These are phyloP conservation scores for Amphiprion clarkii DNA, from an alignment of 2,797 vertebrate species.

Conservation along the genomic window DNA sequence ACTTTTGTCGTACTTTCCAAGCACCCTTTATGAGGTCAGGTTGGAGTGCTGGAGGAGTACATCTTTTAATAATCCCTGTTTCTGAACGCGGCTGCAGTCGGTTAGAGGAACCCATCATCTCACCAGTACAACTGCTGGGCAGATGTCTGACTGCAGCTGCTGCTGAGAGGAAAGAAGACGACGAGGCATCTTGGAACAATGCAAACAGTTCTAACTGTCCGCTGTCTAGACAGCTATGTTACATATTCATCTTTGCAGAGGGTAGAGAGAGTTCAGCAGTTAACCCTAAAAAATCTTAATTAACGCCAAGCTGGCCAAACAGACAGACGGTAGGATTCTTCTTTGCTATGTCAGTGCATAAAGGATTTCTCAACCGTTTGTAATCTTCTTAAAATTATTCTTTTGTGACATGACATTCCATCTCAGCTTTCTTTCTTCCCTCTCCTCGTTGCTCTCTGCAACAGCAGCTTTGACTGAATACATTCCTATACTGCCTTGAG, in stretches of 20 bases:
- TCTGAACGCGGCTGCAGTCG: constrained; percentile 11
- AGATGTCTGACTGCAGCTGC: constrained; percentile 76
- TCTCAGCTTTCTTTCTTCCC: constrained; percentile 17
- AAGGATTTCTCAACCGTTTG: constrained; percentile 8
- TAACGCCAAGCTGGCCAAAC: constrained; percentile 9
- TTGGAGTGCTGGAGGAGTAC: neutral
- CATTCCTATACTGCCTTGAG: constrained; percentile 41
- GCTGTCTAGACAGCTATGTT: constrained; percentile 69
- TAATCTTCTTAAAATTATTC: constrained; percentile 11
- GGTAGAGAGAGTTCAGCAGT: constrained; percentile 36
- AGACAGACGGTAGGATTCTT: neutral
- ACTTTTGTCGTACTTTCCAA: constrained; percentile 26
- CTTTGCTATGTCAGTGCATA: constrained; percentile 1
- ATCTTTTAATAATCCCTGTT: constrained; percentile 18
- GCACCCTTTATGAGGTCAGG: constrained; percentile 14
- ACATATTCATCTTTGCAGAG: constrained; percentile 54
- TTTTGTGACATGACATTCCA: neutral
- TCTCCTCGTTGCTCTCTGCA: constrained; percentile 37
- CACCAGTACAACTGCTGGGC: constrained; percentile 67
- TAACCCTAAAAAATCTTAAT: constrained; percentile 18
- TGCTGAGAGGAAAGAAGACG: constrained; percentile 44
- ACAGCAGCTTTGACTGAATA: constrained; percentile 23
- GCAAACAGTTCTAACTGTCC: constrained; percentile 41
- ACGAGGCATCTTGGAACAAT: constrained; percentile 52
- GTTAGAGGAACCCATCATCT: constrained; percentile 23